Evolutionary conservation across 64 coral and sea anemone genomes (phyloP).

Genomic region (Montipora cactus): DNA sequence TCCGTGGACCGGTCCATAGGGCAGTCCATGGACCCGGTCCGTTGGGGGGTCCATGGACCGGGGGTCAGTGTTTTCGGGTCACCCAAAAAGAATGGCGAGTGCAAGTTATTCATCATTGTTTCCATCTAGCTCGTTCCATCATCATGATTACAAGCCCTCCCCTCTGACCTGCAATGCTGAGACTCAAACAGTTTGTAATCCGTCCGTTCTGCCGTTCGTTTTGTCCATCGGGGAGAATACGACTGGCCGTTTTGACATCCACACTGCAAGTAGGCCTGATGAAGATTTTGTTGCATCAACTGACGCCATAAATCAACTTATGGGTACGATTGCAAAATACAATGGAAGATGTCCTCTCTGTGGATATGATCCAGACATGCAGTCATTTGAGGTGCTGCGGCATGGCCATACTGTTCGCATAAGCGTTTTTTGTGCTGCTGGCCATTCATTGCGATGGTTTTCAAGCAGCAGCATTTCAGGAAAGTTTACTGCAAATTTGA

Average conservation of each 20-base stretch:
- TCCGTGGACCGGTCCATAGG: too few relatives aligned
- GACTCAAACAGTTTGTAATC: constrained; percentile 14
- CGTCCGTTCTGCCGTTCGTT: not conserved
- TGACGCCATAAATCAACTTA: not conserved
- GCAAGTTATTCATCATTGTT: not conserved
- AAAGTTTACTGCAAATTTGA: not conserved
- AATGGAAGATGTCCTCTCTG: constrained; percentile 42
- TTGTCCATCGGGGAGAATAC: constrained; percentile 14
- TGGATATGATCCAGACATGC: constrained; percentile 13
- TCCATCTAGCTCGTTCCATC: not conserved
- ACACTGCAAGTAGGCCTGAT: constrained; percentile 8
- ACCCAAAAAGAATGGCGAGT: not conserved
- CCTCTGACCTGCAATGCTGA: not conserved
- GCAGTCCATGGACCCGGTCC: too few relatives aligned
- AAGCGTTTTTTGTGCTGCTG: constrained; percentile 34
- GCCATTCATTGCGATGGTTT: constrained; percentile 37
- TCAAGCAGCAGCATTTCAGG: constrained; percentile 2
- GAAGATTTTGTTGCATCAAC: constrained; percentile 22
- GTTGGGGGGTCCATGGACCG: too few relatives aligned
- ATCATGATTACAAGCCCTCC: too few relatives aligned
- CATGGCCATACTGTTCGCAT: not conserved
- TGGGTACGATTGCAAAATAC: constrained; percentile 4
- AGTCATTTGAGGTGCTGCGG: not conserved
- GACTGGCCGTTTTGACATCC: constrained; percentile 27
- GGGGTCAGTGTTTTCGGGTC: too few relatives aligned